These are phyloP conservation scores for Palythoa grandis DNA, from an alignment of 92 coral and sea anemone species.

Conservation along the genomic window DNA sequence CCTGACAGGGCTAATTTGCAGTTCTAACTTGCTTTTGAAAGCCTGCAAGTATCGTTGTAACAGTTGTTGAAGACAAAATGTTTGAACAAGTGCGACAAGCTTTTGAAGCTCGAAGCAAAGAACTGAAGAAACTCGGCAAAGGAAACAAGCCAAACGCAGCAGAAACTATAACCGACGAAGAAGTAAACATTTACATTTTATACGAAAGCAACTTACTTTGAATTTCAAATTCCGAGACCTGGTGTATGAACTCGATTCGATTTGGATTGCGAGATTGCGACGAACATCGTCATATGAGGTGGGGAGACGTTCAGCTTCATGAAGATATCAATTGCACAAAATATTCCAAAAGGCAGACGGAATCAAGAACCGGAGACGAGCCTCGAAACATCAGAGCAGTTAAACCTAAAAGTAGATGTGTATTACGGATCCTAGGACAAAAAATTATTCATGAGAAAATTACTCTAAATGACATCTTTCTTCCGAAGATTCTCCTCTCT, in stretches of 20 bases:
- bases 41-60: slow-evolving; percentile 24
- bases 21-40: slow-evolving; percentile 42
- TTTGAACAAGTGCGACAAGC: slow-evolving; percentile 39
- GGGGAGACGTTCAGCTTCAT: slow-evolving; percentile 59
- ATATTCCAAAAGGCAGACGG: slow-evolving; percentile 58
- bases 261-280: slow-evolving; percentile 69
- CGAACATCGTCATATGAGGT: slow-evolving; percentile 62
- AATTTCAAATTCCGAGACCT: slow-evolving; percentile 55
- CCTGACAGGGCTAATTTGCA: slow-evolving; percentile 34
- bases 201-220: slow-evolving; percentile 35
- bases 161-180: slow-evolving; percentile 40
- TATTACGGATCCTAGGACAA: too few relatives aligned
- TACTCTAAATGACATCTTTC: too few relatives aligned
- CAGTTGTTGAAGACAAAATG: slow-evolving; percentile 24
- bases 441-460: too few relatives aligned
- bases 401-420: not conserved
- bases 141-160: slow-evolving; percentile 47
- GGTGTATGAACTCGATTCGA: slow-evolving; percentile 50
- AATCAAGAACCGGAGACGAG: slow-evolving; percentile 52
- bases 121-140: slow-evolving; percentile 45
- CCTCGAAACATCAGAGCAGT: slow-evolving; percentile 67
- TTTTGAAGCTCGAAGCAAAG: slow-evolving; percentile 25
- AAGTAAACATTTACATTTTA: not conserved
- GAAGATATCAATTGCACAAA: slow-evolving; percentile 49
- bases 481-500: too few relatives aligned